Conservation (phyloP, 2,797 vertebrate genomes). For the Dromococcyx pavoninus region DNA sequence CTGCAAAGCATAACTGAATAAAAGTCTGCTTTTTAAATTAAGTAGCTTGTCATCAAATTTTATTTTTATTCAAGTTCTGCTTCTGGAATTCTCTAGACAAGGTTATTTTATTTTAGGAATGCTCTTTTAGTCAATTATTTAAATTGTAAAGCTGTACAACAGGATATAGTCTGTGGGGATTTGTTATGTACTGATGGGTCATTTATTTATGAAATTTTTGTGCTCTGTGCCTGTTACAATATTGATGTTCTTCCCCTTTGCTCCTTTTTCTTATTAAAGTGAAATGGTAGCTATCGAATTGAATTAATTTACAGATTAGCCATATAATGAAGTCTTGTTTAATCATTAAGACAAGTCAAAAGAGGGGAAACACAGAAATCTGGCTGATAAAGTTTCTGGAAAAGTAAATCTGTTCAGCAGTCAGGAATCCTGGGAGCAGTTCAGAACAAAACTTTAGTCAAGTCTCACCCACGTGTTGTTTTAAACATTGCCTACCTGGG, state of each 20-base stretch:
- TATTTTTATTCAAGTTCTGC: neutral
- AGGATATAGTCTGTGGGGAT: neutral
- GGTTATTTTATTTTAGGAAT: neutral
- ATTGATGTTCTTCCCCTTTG: constrained; percentile 24
- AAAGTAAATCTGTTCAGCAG: neutral
- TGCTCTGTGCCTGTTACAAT: neutral
- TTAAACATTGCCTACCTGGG: neutral
- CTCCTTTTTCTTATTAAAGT: neutral
- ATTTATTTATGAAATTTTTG: constrained; percentile 32
- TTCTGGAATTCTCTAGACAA: neutral
- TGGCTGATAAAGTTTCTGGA: neutral
- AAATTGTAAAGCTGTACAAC: neutral
- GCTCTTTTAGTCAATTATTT: constrained; percentile 17
- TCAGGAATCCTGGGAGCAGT: neutral
- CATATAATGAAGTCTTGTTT: constrained; percentile 26
- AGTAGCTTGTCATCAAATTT: neutral
- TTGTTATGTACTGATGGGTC: neutral
- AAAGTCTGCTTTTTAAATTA: neutral
- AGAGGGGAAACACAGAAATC: neutral
- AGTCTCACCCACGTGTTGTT: neutral
- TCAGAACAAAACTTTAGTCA: neutral
- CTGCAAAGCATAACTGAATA: neutral
- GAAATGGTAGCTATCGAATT: constrained; percentile 27
- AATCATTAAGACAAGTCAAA: neutral
- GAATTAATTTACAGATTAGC: constrained; percentile 44